A percentile compares a stretch with the other conserved stretches of the same genome.
phyloP scores from a whole-genome alignment of 2,797 vertebrate genomes.

The Gymnocypris eckloni region DNA sequence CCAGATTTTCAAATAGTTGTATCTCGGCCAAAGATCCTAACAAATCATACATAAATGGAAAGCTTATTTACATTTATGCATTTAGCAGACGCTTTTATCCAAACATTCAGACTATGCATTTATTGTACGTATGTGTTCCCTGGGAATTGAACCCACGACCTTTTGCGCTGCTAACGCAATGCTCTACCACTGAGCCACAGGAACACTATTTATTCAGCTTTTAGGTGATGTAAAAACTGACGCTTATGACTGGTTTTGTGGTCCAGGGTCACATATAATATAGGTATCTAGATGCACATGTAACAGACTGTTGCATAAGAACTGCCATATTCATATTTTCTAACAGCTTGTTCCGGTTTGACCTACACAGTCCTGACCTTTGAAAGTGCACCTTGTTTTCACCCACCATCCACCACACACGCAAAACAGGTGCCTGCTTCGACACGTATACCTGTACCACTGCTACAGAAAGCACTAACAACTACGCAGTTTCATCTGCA shows the following conservation, averaged over 20 bases:
- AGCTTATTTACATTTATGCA: no score
- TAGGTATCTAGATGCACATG: neutral
- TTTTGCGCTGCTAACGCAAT: no score
- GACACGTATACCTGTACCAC: constrained; percentile 36
- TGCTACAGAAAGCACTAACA: constrained; percentile 14
- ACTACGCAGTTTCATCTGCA: constrained; percentile 6
- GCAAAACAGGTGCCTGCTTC: constrained; percentile 52
- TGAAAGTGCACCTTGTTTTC: constrained; percentile 48
- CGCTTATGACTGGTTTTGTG: neutral
- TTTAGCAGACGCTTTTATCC: no score
- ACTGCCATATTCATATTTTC: constrained; percentile 27
- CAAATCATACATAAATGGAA: neutral
- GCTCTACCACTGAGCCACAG: no score
- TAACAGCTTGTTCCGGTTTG: constrained; percentile 7
- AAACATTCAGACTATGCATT: no score
- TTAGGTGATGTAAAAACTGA: neutral
- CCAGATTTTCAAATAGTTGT: neutral
- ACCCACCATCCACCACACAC: constrained; percentile 46
- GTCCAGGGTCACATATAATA: neutral
- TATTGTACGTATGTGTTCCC: no score
- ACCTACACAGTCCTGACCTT: constrained; percentile 33
- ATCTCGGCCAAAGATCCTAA: neutral
- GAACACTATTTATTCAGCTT: no score
- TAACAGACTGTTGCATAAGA: neutral
- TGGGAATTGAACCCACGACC: no score